Base-by-base conservation (phyloP, 2,888 invertebrate genomes). In the Cataglyphis altisquamis region DNA sequence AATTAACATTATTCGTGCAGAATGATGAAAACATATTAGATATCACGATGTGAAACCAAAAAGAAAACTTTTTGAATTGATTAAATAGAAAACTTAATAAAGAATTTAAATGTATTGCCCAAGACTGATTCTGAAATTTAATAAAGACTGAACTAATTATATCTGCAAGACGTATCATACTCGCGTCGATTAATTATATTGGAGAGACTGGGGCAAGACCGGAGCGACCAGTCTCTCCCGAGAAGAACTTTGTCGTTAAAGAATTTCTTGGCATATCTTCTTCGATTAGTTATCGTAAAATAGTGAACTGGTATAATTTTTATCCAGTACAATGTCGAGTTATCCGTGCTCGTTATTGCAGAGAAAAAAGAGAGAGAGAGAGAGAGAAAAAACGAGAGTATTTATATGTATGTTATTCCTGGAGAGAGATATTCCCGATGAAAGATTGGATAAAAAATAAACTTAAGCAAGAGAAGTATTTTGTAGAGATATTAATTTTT, bases 101-200 rank as follows among this genome's bases (percentile, higher is more conserved):
- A 78, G 25, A 70, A 80, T 80, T 80, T 70, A 21, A 80, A 45
- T 60, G 68, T 25, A 60, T 60, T 62, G 32, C n/a, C 45, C 12
- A 32, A 60, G 57, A 3, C 36, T 8, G 45, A 32, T 60, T 78
- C 45, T 29, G 60, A 70, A 60, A 60, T 60, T 12, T 36, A 29
- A 45, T 32, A 21, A 78, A 67, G 21, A 41, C 32, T n/a, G 41
- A 45, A 18, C 72, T 80, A 80, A 80, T 80, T 80, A 78, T 70
- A 68, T 80, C 78, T n/a, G 36, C 45, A 9, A 36, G 70, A 78
- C 25, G 25, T 25, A 25, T 25, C 60, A 60, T 78, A 70, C 12
- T 81, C 67, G 10, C 0, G 29, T 18, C 64, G 62, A 78, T 89
- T 87, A 89, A 89, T 88, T 89, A 82, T 89, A 82, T 84, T 82